Conservation (phyloP, 2,888 invertebrate species). For the Tetranychus piercei region DNA sequence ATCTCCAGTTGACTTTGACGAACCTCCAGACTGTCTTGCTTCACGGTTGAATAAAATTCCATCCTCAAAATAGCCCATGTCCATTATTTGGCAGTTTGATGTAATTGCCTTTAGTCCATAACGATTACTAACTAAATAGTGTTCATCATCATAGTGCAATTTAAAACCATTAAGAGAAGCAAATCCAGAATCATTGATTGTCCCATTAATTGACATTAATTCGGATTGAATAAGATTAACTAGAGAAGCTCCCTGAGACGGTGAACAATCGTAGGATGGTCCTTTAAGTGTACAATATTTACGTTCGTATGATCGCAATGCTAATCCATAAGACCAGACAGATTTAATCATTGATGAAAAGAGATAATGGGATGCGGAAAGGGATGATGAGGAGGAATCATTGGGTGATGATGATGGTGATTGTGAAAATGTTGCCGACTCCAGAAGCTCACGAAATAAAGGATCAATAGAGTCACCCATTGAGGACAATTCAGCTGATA, state of each 20-base stretch:
- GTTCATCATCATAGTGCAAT: slow-evolving; percentile 21
- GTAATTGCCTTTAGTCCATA: slow-evolving; percentile 23
- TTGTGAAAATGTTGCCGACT: neutral
- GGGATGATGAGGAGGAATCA: neutral
- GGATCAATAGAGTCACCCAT: slow-evolving; percentile 15
- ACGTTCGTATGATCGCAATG: slow-evolving; percentile 4
- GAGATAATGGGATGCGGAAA: neutral
- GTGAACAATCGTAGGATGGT: neutral
- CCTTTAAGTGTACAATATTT: neutral
- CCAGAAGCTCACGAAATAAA: slow-evolving; percentile 8
- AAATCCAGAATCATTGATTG: slow-evolving; percentile 13
- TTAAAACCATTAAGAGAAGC: slow-evolving; percentile 18
- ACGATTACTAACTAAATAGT: slow-evolving; percentile 17
- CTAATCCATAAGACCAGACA: slow-evolving; percentile 23
- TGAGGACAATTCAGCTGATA: slow-evolving; percentile 11
- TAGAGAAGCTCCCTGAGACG: neutral
- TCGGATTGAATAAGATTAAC: slow-evolving; percentile 7
- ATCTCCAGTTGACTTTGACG: neutral
- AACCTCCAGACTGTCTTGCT: neutral
- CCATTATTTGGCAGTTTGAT: slow-evolving; percentile 21
- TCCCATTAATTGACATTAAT: slow-evolving; percentile 8
- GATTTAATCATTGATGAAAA: slow-evolving; percentile 24
- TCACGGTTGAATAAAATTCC: slow-evolving; percentile 21
- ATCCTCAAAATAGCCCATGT: slow-evolving; percentile 23
- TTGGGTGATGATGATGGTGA: too few species aligned